Percentiles rank a stretch among this genome's conserved stretches.
These are phyloP conservation scores for Columba livia DNA, from an alignment of 2,113 vertebrate species.

Conservation along the genomic window DNA sequence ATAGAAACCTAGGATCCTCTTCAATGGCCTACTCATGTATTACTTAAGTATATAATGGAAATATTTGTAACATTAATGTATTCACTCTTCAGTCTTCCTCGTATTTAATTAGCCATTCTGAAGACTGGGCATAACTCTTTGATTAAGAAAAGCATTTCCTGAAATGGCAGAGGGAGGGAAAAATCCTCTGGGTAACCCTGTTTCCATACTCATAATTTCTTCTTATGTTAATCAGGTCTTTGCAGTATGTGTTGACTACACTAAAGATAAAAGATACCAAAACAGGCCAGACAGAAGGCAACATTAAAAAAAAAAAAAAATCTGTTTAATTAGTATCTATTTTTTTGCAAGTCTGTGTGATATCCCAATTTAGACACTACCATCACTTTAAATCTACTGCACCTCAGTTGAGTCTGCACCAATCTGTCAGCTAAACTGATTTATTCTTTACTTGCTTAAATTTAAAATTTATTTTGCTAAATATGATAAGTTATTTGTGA, in stretches of 20 bases:
- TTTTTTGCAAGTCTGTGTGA: neutral
- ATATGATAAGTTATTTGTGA: conserved; percentile 25
- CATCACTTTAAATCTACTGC: conserved; percentile 1
- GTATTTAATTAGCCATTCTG: conserved; percentile 32
- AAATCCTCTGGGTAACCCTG: neutral
- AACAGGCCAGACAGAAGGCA: conserved; percentile 28
- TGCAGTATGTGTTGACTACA: conserved; percentile 6
- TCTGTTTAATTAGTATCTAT: conserved; percentile 6
- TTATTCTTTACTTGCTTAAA: conserved; percentile 11
- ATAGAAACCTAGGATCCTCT: neutral
- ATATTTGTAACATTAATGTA: neutral
- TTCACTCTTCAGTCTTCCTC: conserved; percentile 22
- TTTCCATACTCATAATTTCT: conserved; percentile 16
- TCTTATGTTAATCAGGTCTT: conserved; percentile 43
- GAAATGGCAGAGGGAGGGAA: neutral
- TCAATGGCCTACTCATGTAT: neutral
- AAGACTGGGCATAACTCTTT: conserved; percentile 11
- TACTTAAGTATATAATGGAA: neutral
- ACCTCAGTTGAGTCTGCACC: neutral
- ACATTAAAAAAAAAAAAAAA: neutral
- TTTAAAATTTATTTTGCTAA: conserved; percentile 9
- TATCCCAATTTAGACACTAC: conserved; percentile 10
- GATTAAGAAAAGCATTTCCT: conserved; percentile 47
- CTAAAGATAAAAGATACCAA: conserved; percentile 47
- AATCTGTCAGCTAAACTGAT: conserved; percentile 12